Base-by-base conservation (phyloP, 2,797 vertebrate genomes). In the Nasua narica region DNA sequence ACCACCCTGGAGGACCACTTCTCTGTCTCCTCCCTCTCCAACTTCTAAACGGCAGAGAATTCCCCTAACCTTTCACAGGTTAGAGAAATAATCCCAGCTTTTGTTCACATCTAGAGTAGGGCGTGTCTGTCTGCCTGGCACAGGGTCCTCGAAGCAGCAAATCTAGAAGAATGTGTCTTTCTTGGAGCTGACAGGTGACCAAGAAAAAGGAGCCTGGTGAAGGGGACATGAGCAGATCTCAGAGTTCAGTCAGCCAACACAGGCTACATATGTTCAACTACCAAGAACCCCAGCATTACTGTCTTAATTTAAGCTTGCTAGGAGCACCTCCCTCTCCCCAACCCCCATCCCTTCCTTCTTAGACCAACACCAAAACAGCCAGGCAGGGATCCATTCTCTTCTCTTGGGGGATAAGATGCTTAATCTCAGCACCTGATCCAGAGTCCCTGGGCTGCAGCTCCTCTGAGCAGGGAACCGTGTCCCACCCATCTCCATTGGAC, bases 81-180 rank as follows among this genome's bases (percentile, higher is more conserved):
- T 15, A 79, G 56, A 84, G 94, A 78, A 93, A 89, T 85, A 67
- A 89, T 40, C 48, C 74, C 37, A 84, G 77, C 56, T 70, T 96
- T 91, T 84, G 76, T 56, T 90, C 65, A 60, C 15, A 83, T 70
- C n/a, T 62, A 54, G 54, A 91, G 40, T 0, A 13, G 62, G 69
- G 19, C 0, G 0, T 83, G 89, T 52, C 46, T 65, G 56, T 90
- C 14, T 50, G 46, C 46, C 81, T 74, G 37, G 50, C 35, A 74
- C 48, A 29, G 50, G 62, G n/a, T 46, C 29, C 56, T 82, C 70
- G 29, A 58, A 93, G 70, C 35, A 91, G 3, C 29, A 70, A 81
- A 35, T 78, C 48, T 67, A 92, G 69, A 81, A 90, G 92, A 50
- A 43, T 11, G 13, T 60, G 10, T 84, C 86, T 86, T 48, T 74